Evolutionary conservation across 2,113 vertebrate species (phyloP), one percentile per base, ranked within the genome.

Genomic region (Porphyrio hochstetteri): DNA sequence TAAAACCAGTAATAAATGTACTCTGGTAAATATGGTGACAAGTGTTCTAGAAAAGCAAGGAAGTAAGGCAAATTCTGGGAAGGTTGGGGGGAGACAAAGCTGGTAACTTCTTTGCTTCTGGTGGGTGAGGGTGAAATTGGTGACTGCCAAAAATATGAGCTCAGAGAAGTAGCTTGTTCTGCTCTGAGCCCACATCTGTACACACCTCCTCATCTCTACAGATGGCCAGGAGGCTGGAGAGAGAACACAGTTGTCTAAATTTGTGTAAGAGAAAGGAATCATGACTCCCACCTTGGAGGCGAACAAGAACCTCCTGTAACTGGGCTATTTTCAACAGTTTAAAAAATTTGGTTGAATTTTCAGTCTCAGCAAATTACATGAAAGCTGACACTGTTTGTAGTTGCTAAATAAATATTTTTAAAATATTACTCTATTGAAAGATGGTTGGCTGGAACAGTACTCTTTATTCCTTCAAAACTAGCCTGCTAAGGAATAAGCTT

Each of bases 241-340:
- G 96, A 92, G 95, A 96, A 96, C 96, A 95, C 83, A 93, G 91
- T 96, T 93, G 88, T 79, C 95, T 95, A 97, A 95, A 97, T 96
- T 91, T 94, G 95, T 86, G 77, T 91, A 55, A 96, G 94, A 95
- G 90, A 89, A 95, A 96, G 82, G 96, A 94, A 96, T 96, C 93
- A 86, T 96, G 94, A 96, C 93, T 95, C 95, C 96, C 81, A 96
- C 93, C 93, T 91, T 87, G 50, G 78, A 95, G 81, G 81, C 52
- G 4, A 94, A 75, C 59, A 87, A 94, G 85, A 93, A 76, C 50
- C 92, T 97, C 93, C 46, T 91, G 55, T 87, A 87, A 91, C 70
- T 76, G 74, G 40, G 78, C 23, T 78, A 60, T 74, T 91, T 93
- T 89, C 0, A 0, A 63, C 50, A 70, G 52, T 80, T 83, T 46